Evolutionary conservation across 2,113 vertebrate species (phyloP).

Genomic region (Bubo scandiacus): DNA sequence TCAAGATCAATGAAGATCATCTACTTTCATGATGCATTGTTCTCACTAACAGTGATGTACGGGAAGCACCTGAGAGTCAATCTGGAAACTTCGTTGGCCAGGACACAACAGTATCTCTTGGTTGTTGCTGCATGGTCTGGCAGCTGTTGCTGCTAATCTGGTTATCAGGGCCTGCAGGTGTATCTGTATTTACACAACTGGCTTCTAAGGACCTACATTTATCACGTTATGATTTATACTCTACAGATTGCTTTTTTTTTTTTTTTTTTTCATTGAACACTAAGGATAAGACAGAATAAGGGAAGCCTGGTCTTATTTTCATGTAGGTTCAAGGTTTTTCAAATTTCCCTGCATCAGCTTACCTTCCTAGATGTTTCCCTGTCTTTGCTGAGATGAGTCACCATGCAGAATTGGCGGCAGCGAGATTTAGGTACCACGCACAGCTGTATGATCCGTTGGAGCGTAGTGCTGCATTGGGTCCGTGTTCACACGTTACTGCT

Average conservation of each 20-base stretch:
- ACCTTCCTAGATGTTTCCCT: not conserved
- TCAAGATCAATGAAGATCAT: slow-evolving; percentile 39
- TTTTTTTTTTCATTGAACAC: not conserved
- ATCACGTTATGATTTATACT: slow-evolving; percentile 62
- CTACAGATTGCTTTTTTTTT: slow-evolving; percentile 8
- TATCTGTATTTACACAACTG: slow-evolving; percentile 67
- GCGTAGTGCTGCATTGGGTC: not conserved
- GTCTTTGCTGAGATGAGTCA: not conserved
- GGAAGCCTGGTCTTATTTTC: slow-evolving; percentile 14
- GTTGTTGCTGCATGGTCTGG: slow-evolving; percentile 61
- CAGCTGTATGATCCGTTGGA: not conserved
- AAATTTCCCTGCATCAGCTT: not conserved
- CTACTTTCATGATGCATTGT: slow-evolving; percentile 55
- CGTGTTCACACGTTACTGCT: rapidly evolving
- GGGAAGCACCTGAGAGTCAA: slow-evolving; percentile 62
- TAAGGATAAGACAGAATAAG: not conserved
- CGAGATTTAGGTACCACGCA: rapidly evolving
- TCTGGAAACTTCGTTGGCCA: slow-evolving; percentile 62
- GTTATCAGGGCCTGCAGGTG: slow-evolving; percentile 68
- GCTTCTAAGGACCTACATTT: slow-evolving; percentile 64
- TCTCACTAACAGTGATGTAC: slow-evolving; percentile 42
- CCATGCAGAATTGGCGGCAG: rapidly evolving
- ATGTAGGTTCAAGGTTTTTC: not conserved
- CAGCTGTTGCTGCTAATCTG: slow-evolving; percentile 67
- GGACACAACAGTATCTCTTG: slow-evolving; percentile 45